phyloP scores from a whole-genome alignment of 2,113 vertebrate genomes.

The Percina caprodes region DNA sequence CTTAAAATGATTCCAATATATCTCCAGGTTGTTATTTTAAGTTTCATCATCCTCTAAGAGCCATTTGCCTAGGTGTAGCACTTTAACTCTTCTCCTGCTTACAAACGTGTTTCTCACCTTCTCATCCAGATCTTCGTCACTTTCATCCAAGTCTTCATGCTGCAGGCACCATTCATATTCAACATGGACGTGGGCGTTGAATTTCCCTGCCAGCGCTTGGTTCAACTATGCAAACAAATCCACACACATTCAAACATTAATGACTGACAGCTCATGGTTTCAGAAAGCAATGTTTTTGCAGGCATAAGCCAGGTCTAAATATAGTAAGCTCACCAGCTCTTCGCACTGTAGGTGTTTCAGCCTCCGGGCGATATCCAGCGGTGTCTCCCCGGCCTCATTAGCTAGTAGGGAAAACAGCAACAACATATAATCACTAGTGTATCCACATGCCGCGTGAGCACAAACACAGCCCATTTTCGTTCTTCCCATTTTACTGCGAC shows the following conservation, averaged over 20 bases:
- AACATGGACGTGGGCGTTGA: slow-evolving; percentile 96
- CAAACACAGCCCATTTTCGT: slow-evolving; percentile 51
- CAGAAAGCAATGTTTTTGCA: background rate
- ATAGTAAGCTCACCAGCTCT: slow-evolving; percentile 90
- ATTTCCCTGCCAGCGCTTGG: slow-evolving; percentile 94
- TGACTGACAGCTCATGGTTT: background rate
- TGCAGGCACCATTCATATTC: slow-evolving; percentile 98
- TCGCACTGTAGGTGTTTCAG: slow-evolving; percentile 96
- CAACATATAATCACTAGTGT: slow-evolving; percentile 46
- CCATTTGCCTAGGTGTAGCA: rapidly evolving
- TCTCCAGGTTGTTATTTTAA: background rate
- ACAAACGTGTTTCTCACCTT: slow-evolving; percentile 82
- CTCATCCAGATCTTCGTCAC: slow-evolving; percentile 96
- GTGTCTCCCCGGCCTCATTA: slow-evolving; percentile 95
- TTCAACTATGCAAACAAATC: slow-evolving; percentile 85
- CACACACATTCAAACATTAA: slow-evolving; percentile 2
- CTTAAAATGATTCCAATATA: background rate
- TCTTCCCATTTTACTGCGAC: slow-evolving; percentile 41
- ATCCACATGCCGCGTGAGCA: slow-evolving; percentile 42
- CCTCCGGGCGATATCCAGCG: slow-evolving; percentile 93
- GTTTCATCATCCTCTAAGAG: background rate
- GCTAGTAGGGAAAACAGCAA: slow-evolving; percentile 81
- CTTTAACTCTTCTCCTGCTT: background rate
- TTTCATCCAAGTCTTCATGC: slow-evolving; percentile 96
- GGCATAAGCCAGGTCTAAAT: background rate